Evolutionary conservation across 2,888 invertebrate genomes (phyloP), one percentile per base, ranked within the genome.

Genomic region (Philereme vetulata): DNA sequence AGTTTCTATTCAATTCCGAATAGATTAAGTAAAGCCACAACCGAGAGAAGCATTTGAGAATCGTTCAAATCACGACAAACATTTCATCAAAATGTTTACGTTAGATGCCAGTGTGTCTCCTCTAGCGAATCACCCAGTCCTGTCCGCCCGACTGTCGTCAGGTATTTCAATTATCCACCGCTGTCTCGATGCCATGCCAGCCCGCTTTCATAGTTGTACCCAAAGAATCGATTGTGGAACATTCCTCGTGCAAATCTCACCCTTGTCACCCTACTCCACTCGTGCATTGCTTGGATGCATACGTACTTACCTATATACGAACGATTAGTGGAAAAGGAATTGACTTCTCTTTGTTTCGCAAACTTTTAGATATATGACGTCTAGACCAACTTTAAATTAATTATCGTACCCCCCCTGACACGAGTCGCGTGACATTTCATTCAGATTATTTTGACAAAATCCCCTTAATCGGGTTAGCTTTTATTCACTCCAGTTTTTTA

Each of bases 141-240:
- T 72, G 74, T 68, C 73, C 74, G 71, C 66, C 65, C 61, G 62
- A 60, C 63, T 65, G 71, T 71, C 72, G 70, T 71, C 72, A 80
- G 83, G 81, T 81, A 85, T 84, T 85, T 79, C 84, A 84, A 85
- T 84, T 83, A 84, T 84, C 82, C 75, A 71, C 57, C 70, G 74
- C 71, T 72, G 77, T 66, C 67, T 67, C 73, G 66, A 68, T 72
- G 73, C 71, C 70, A 68, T 72, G 73, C 71, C 70, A 64, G 70
- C 64, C 71, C 68, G 70, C 66, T 66, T 65, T 62, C 65, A 61
- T 66, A 67, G 64, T 69, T 67, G 68, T 66, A 60, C 72, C 71
- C 69, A 66, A 72, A 75, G 77, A 81, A 83, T 82, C 83, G 81
- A 84, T 84, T 75, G 76, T 64, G 74, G 77, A 72, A 74, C 78